These are phyloP conservation scores for Eriosoma lanigerum DNA, from an alignment of 1,140 invertebrate genomes.

Conservation along the genomic window DNA sequence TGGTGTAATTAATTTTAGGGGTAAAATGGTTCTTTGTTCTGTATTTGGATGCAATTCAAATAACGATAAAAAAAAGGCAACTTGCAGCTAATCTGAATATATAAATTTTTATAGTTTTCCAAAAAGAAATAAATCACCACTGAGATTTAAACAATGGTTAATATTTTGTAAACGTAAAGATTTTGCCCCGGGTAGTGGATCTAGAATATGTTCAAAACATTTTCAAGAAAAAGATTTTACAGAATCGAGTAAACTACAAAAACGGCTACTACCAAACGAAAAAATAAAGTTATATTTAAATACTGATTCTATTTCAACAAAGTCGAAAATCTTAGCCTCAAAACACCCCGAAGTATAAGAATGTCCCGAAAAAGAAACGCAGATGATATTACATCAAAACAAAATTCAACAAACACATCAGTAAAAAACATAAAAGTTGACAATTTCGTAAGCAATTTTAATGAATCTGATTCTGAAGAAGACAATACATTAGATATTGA, in stretches of 20 bases:
- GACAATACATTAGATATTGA: background rate
- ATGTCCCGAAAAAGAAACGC: background rate
- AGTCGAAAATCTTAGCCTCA: background rate
- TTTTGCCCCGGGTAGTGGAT: background rate
- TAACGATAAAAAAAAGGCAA: background rate
- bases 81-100: background rate
- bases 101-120: constrained; percentile 11
- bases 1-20: background rate
- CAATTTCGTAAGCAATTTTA: background rate
- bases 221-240: background rate
- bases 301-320: background rate
- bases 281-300: background rate
- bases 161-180: constrained; percentile 10
- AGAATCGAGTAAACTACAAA: background rate
- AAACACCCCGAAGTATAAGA: background rate
- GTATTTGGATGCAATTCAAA: constrained; percentile 6
- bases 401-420: background rate
- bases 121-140: constrained; percentile 14
- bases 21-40: constrained; percentile 30
- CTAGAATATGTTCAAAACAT: background rate
- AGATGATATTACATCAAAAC: background rate
- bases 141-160: background rate
- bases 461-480: background rate
- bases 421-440: background rate
- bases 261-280: background rate